Conservation (phyloP, 2,797 vertebrate genomes). For the Nannoperca australis region DNA sequence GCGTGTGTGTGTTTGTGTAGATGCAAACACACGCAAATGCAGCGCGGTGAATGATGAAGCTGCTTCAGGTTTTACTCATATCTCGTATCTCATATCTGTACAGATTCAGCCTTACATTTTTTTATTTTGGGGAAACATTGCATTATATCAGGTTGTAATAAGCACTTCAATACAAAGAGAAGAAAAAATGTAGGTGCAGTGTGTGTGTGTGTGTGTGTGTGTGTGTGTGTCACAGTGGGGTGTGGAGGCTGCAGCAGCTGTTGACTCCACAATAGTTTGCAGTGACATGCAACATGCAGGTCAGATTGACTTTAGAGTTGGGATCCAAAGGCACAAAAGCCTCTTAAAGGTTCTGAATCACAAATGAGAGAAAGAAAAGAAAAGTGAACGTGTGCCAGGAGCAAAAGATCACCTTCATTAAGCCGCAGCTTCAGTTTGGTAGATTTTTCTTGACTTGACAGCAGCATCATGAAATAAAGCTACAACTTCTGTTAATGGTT, state of each 20-base stretch:
- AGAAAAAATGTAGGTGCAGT: background rate
- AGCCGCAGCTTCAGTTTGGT: background rate
- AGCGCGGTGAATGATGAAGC: background rate
- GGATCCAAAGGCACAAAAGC: slow-evolving; percentile 54
- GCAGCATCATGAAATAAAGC: background rate
- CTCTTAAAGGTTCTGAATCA: slow-evolving; percentile 46
- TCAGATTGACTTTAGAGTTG: slow-evolving; percentile 53
- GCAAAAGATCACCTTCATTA: slow-evolving; percentile 56
- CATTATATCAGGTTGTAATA: background rate
- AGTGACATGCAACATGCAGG: slow-evolving; percentile 59
- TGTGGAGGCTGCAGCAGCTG: slow-evolving; percentile 65
- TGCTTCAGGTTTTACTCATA: background rate
- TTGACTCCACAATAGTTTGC: slow-evolving; percentile 55
- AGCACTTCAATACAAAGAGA: background rate
- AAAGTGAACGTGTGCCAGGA: slow-evolving; percentile 54
- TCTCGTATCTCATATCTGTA: background rate
- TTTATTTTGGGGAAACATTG: background rate
- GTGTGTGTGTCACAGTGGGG: slow-evolving; percentile 41
- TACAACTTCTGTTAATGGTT: background rate
- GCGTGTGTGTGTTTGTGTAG: slow-evolving; percentile 3
- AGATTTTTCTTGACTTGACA: background rate
- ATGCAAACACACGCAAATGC: background rate
- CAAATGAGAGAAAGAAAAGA: slow-evolving; percentile 31
- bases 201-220: slow-evolving; percentile 28
- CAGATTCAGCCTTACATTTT: background rate